These are phyloP conservation scores for Pteronura brasiliensis DNA, from an alignment of 2,113 vertebrate species.

Conservation along the genomic window DNA sequence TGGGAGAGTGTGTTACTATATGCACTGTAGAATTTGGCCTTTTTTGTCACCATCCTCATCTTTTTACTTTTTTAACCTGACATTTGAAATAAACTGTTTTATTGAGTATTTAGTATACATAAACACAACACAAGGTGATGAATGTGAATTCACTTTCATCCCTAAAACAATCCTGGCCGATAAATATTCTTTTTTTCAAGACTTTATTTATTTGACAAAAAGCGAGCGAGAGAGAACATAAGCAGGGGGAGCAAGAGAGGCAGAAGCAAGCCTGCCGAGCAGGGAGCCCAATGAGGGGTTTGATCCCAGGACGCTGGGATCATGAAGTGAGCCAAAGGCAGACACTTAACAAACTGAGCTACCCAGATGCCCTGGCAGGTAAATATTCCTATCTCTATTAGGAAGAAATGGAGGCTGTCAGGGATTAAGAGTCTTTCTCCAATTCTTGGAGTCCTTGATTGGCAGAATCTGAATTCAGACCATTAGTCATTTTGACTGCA, in stretches of 20 bases:
- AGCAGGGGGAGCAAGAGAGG: background rate
- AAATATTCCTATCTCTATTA: background rate
- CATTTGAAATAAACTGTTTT: background rate
- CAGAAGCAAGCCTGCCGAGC: no score
- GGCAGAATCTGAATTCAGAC: background rate
- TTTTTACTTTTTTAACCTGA: background rate
- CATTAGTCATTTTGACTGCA: background rate
- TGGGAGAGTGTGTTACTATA: rapidly evolving
- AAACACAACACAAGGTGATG: background rate
- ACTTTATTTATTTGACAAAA: background rate
- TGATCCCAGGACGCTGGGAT: background rate
- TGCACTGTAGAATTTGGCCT: background rate
- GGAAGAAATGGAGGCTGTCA: background rate
- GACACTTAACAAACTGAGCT: background rate
- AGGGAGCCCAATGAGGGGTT: background rate
- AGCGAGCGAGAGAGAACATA: background rate
- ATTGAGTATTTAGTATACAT: background rate
- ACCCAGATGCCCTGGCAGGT: background rate
- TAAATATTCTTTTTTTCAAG: background rate
- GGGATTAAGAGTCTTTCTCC: background rate
- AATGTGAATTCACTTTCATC: background rate
- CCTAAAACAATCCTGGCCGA: background rate
- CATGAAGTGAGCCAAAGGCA: background rate
- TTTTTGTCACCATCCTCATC: background rate
- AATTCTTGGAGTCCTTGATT: background rate